Evolutionary conservation across 2,888 invertebrate genomes (phyloP), one percentile per base, ranked within the genome.

Genomic region (Aporophyla lueneburgensis): DNA sequence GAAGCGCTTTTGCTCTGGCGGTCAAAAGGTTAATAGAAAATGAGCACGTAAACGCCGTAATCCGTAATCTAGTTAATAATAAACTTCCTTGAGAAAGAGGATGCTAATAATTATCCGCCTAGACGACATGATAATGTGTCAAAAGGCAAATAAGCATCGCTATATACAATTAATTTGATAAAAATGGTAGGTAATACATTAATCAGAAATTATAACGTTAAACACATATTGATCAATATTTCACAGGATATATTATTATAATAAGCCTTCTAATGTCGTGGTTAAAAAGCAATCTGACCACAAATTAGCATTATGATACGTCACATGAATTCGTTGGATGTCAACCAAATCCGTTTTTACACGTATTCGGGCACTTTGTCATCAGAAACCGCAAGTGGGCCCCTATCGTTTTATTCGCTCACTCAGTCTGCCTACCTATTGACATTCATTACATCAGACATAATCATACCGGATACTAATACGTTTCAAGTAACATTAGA

Each of bases 401-500:
- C 89, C 81, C 86, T 86, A 81, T 83, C 76, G 86, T 87, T 86
- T 86, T 80, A 86, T 73, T 82, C 78, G 80, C 80, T 78, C 71
- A 80, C 78, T 82, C 71, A 80, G 83, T 78, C 87, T 86, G 83
- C 81, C 85, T 87, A 85, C 83, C 88, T 90, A 92, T 91, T 91
- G 89, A 92, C 89, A 93, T 90, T 91, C 87, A 92, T 93, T 93
- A 93, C 93, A 94, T 93, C 93, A 94, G 88, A 91, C 85, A 91
- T 90, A 92, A 92, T 92, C 92, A 91, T 94, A 91, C 94, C 95
- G 95, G 95, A 95, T 94, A 92, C 91, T 89, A 70, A 68, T 81
- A 92, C 87, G 89, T 92, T 91, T 90, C 86, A 91, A 89, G 87
- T 67, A 89, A 92, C 89, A 89, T 92, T 91, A 93, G 92, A 94